Base-by-base conservation (phyloP, 35 echinoderm and acorn worm genomes). In the Ophiothrix spiculata region DNA sequence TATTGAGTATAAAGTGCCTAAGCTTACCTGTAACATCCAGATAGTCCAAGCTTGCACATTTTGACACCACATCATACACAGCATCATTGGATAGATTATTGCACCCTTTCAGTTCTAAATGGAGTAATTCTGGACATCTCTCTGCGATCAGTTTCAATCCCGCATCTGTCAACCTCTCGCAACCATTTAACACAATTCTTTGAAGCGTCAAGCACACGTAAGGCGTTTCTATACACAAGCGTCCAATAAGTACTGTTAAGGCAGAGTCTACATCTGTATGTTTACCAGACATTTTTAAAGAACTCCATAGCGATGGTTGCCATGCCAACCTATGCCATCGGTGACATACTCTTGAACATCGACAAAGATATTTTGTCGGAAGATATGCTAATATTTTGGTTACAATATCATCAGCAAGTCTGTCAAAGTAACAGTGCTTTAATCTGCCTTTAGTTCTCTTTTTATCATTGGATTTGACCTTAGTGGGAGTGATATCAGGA, bases 301-400 rank as follows among this genome's bases (percentile, higher is more conserved):
- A 81, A 39, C 81, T 91, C 96, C 96, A 99, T 64, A 99, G 83
- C 17, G 39, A 80, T 17, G 96, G 96, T 64, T 99, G 91, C 88
- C 92, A 99, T 6, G 87, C 89, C 17, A 99, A 87, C 23, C 92
- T 75, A 38, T 99, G 92, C 92, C 92, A 99, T n/a, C 92, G 81
- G 21, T 87, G 81, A 79, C 96, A 89, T 1, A 99, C 92, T 33
- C 85, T 40, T 0, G 91, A 89, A 56, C 92, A 91, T 75, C 89
- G 93, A 83, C 96, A 99, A 60, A 99, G 75, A 0, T 88, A 76
- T 75, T 84, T 91, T n/a, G 92, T 91, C 33, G 96, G 83, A 81
- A 99, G 87, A 84, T 91, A 99, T 31, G 96, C 91, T 46, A 99
- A 99, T 41, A 99, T 90, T 46, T 82, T 85, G 36, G 92, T 99